These are phyloP conservation scores for Tetramorium parvispinum DNA, from an alignment of 1,140 invertebrate species.

Conservation along the genomic window DNA sequence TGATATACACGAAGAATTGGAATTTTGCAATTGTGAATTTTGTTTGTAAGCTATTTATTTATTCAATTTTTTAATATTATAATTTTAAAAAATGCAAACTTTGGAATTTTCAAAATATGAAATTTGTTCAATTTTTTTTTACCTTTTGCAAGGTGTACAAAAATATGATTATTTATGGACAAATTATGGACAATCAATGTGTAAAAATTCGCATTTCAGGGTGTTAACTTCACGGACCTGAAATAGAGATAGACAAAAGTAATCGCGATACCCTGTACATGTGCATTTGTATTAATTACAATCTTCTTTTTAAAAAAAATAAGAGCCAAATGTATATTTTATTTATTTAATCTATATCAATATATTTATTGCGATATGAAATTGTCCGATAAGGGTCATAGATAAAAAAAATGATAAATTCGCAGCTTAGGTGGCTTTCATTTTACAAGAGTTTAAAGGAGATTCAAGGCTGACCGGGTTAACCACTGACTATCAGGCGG, in stretches of 20 bases:
- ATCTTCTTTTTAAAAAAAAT: not conserved
- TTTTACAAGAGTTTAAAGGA: not conserved
- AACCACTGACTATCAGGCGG: not conserved
- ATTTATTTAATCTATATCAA: not conserved
- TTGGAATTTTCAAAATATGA: too few species aligned
- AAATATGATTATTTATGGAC: too few species aligned
- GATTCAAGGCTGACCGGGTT: slow-evolving; percentile 20
- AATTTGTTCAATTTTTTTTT: too few species aligned
- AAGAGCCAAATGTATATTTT: not conserved
- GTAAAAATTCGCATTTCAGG: too few species aligned
- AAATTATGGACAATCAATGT: too few species aligned
- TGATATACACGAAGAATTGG: not conserved
- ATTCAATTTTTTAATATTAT: not conserved
- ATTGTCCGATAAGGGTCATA: not conserved
- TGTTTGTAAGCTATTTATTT: not conserved
- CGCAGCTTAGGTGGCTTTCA: not conserved
- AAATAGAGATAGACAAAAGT: not conserved
- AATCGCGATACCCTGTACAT: not conserved
- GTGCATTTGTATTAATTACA: not conserved
- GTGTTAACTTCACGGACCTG: too few species aligned
- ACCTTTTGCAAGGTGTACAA: too few species aligned
- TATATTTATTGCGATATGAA: not conserved
- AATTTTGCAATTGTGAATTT: not conserved
- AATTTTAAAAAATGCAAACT: too few species aligned
- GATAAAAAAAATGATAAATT: not conserved